Conservation (phyloP, 2,113 vertebrate genomes). For the Dromaius novaehollandiae region DNA sequence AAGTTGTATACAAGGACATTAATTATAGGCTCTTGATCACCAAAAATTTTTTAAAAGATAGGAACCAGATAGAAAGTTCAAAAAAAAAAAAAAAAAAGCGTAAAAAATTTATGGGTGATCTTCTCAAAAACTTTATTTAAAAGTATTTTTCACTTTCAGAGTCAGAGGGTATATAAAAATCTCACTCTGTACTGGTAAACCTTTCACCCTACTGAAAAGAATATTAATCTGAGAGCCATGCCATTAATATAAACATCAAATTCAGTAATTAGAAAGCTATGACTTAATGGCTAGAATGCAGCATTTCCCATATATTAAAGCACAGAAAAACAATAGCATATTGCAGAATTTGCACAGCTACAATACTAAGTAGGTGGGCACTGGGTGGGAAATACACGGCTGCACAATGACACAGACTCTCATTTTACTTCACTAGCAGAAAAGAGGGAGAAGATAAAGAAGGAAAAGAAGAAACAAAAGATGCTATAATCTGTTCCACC, state of each 20-base stretch:
- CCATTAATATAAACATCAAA: background rate
- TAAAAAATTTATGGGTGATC: background rate
- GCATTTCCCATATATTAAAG: background rate
- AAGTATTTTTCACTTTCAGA: background rate
- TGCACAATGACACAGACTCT: background rate
- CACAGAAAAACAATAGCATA: background rate
- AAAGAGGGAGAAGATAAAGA: background rate
- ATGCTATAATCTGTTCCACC: background rate
- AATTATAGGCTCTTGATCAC: background rate
- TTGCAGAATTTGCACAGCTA: background rate
- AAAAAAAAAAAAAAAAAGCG: background rate
- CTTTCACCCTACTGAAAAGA: background rate
- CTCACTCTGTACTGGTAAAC: background rate
- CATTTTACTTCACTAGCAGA: accelerated
- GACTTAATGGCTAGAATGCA: background rate
- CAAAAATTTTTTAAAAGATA: background rate
- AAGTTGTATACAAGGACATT: background rate
- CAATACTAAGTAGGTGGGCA: background rate
- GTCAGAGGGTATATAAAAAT: background rate
- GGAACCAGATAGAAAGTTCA: background rate
- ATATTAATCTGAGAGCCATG: background rate
- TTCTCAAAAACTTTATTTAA: background rate
- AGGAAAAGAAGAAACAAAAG: background rate
- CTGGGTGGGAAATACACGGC: background rate
- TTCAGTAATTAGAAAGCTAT: background rate